phyloP scores from a whole-genome alignment of 2,888 invertebrate species.

The Catocala nupta region DNA sequence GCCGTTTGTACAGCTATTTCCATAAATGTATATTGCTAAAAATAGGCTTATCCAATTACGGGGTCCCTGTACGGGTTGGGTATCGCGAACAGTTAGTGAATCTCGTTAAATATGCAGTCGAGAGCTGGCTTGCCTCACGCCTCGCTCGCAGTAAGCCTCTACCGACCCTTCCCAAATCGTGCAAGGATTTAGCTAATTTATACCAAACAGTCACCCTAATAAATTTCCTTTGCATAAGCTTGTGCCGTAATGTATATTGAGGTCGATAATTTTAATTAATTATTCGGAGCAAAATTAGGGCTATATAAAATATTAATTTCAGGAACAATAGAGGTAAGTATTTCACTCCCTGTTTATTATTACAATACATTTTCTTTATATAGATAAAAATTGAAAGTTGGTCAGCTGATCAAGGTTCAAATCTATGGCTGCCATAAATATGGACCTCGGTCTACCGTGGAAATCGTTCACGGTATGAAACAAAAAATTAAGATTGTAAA shows the following conservation, averaged over 20 bases:
- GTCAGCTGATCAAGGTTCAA: too few relatives aligned
- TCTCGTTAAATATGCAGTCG: constrained; percentile 74
- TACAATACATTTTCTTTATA: too few relatives aligned
- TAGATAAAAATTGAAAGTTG: too few relatives aligned
- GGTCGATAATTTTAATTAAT: constrained; percentile 12
- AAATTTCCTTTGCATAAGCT: constrained; percentile 17
- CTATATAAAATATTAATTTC: constrained; percentile 3
- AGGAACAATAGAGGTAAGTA: constrained; percentile 1
- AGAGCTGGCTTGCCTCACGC: constrained; percentile 18
- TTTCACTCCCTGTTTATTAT: background rate
- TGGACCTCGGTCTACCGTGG: too few relatives aligned
- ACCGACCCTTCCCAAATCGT: constrained; percentile 13
- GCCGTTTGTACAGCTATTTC: too few relatives aligned
- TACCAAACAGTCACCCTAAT: constrained; percentile 14
- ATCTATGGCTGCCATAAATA: too few relatives aligned
- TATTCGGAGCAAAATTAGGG: constrained; percentile 2
- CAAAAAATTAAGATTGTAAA: too few relatives aligned
- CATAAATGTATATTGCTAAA: constrained; percentile 29
- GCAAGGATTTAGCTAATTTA: constrained; percentile 15
- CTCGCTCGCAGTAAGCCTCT: background rate
- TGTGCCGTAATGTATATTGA: background rate
- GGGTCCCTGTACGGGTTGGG: constrained; percentile 32
- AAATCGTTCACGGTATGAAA: too few relatives aligned
- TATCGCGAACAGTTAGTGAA: constrained; percentile 58
- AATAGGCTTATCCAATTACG: constrained; percentile 50